Percentiles rank a stretch among this genome's conserved stretches.
These are phyloP conservation scores for Ctenomys sociabilis DNA, from an alignment of 2,113 vertebrate species.

Conservation along the genomic window DNA sequence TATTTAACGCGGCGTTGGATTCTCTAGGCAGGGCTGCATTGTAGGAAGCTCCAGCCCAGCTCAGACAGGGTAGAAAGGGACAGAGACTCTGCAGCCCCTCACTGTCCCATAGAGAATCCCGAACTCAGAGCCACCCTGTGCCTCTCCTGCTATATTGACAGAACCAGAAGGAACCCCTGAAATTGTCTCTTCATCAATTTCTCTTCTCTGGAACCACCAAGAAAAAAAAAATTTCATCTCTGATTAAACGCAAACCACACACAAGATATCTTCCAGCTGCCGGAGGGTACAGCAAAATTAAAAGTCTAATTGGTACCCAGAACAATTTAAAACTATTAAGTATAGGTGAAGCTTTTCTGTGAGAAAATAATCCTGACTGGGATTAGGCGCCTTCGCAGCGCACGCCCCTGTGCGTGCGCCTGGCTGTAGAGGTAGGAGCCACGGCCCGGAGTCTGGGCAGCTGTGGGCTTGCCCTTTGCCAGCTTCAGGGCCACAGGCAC, in stretches of 20 bases:
- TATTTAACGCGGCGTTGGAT: conserved; percentile 73
- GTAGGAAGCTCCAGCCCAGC: not conserved
- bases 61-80: not conserved
- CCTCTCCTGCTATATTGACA: not conserved
- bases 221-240: conserved; percentile 8
- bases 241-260: conserved; percentile 68
- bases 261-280: conserved; percentile 60
- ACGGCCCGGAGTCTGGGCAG: not conserved
- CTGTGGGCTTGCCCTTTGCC: conserved; percentile 42
- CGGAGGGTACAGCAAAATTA: conserved; percentile 71
- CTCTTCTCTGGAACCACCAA: not conserved
- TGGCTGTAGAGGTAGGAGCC: not conserved
- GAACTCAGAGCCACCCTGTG: not conserved
- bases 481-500: not conserved
- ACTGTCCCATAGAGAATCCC: not conserved
- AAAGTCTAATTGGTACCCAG: conserved; percentile 71
- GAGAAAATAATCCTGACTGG: conserved; percentile 80
- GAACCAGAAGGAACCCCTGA: conserved; percentile 52
- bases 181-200: not conserved
- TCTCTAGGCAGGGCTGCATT: conserved; percentile 62
- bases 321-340: conserved; percentile 78
- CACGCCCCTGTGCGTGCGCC: not conserved
- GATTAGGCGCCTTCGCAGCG: conserved; percentile 68
- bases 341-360: conserved; percentile 78
- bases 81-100: not conserved